phyloP scores from a whole-genome alignment of 2,888 invertebrate genomes.

The Mimumesa dahlbomi region DNA sequence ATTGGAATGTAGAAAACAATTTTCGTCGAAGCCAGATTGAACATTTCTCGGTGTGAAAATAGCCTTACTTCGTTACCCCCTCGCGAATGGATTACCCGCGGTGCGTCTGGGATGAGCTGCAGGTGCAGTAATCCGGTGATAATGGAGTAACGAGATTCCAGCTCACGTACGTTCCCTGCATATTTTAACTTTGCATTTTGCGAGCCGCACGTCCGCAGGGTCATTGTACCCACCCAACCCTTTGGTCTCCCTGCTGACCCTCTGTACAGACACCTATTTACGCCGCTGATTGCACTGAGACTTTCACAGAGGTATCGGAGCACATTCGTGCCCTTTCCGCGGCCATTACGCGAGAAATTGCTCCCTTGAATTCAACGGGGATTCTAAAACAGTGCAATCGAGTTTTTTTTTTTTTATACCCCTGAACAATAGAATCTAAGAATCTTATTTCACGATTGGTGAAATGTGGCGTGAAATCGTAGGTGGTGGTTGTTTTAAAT shows the following conservation, averaged over 20 bases:
- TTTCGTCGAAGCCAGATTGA: too few species aligned
- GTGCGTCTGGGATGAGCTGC: slow-evolving; percentile 66
- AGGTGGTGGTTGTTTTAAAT: too few species aligned
- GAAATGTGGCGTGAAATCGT: too few species aligned
- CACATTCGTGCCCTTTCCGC: too few species aligned
- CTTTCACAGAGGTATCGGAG: slow-evolving; percentile 1
- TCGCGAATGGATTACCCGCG: slow-evolving; percentile 63
- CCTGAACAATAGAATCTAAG: too few species aligned
- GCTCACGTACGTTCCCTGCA: slow-evolving; percentile 75
- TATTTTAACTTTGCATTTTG: slow-evolving; percentile 77
- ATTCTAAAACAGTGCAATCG: too few species aligned
- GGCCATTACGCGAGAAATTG: neutral
- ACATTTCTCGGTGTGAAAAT: too few species aligned
- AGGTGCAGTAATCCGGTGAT: slow-evolving; percentile 76
- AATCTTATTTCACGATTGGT: too few species aligned
- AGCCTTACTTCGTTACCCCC: slow-evolving; percentile 62
- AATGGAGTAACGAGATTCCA: slow-evolving; percentile 78
- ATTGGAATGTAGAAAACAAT: too few species aligned
- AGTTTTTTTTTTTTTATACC: too few species aligned
- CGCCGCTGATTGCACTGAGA: slow-evolving; percentile 28
- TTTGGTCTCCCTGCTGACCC: slow-evolving; percentile 1
- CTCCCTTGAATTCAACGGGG: too few species aligned
- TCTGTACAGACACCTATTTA: slow-evolving; percentile 25
- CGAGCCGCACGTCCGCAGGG: slow-evolving; percentile 39
- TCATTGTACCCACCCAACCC: slow-evolving; percentile 47